These are phyloP conservation scores for Formica exsecta DNA, from an alignment of 1,140 invertebrate species.

Conservation along the genomic window DNA sequence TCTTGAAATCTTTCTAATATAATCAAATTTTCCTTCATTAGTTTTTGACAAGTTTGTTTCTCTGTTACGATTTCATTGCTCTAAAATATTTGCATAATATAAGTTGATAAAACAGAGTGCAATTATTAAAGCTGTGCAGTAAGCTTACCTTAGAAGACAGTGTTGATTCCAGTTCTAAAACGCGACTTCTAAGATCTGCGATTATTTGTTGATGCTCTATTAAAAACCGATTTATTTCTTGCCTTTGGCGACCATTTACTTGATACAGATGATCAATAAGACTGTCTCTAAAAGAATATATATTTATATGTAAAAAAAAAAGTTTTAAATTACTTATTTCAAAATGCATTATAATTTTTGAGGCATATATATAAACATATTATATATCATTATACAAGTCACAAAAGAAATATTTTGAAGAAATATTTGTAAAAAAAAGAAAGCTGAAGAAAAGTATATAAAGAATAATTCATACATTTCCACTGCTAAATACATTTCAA, in stretches of 20 bases:
- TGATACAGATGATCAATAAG: conserved; percentile 94
- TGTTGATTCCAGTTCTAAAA: conserved; percentile 81
- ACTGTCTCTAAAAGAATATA: conserved; percentile 88
- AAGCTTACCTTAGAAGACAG: conserved; percentile 80
- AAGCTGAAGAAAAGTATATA: no score
- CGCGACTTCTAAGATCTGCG: conserved; percentile 87
- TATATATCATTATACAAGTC: no score
- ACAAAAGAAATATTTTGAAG: no score
- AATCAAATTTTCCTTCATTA: conserved; percentile 87
- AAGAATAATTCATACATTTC: no score
- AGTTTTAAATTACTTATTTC: no score
- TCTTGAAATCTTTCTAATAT: conserved; percentile 86
- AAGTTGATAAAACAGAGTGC: not conserved
- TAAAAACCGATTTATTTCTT: conserved; percentile 82
- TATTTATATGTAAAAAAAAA: conserved; percentile 25
- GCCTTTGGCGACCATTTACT: conserved; percentile 90
- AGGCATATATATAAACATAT: no score
- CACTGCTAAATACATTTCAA: no score
- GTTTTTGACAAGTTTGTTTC: conserved; percentile 88
- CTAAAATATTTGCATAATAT: conserved; percentile 69
- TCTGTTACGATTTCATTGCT: conserved; percentile 89
- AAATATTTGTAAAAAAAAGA: no score
- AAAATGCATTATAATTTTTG: no score
- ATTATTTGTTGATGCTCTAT: conserved; percentile 88
- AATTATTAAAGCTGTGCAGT: not conserved